Base-by-base conservation (phyloP, 1,140 invertebrate genomes). In the Aphis craccivora region DNA sequence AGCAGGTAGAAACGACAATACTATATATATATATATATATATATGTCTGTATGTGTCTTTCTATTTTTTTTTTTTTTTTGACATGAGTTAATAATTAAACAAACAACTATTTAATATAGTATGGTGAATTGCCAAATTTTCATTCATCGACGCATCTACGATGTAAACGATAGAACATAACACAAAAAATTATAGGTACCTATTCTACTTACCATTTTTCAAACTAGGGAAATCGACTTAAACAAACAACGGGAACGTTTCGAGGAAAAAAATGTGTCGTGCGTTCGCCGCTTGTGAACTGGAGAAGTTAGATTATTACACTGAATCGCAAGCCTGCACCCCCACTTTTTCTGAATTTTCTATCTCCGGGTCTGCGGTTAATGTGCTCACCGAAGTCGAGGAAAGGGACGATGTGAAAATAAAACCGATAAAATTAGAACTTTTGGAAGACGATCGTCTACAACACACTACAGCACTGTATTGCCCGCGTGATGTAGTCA, bases 371-470 rank as follows among this genome's bases (percentile, higher is more conserved):
- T 40, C 45, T 23, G 91, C 48, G 30, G 48, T 7, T 86, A 83
- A 92, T 53, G 51, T 53, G 67, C 45, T 86, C 9, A 48, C 23
- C 2, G 81, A 51, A 37, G 43, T 35, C 90, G 60, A 76, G 90
- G 91, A 86, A 93, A 93, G 91, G 91, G 91, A 86, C 81, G 91
- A 84, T 55, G 48, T 93, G 91, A 93, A 93, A 93, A 93, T 93
- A 93, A 93, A 93, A 93, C 91, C 91, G 91, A 93, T 93, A 93
- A 93, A 93, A 84, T 93, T 93, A 93, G 91, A 93, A 93, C 91
- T 93, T 93, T 93, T 93, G 91, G 91, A 93, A 84, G 76, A 45
- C 91, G 91, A 93, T 83, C 91, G 48, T 37, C 35, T 40, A 81
- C 60, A 30, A 30, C 37, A 83, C 35, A 83, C 48, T 35, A 45